These are phyloP conservation scores for Sphaerophoria taeniata DNA, from an alignment of 2,888 invertebrate genomes.

Conservation along the genomic window DNA sequence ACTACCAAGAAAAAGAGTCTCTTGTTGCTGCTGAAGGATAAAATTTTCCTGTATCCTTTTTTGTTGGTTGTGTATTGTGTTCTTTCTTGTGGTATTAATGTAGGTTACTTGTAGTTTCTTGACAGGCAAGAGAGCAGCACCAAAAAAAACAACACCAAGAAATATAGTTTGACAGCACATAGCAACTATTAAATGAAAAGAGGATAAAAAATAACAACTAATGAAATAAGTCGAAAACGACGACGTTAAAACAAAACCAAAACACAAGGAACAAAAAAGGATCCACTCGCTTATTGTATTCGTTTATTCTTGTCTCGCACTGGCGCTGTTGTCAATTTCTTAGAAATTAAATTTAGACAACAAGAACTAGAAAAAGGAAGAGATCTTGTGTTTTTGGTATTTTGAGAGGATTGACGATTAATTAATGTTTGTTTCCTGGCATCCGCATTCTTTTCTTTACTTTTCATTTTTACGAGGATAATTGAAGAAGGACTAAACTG, in stretches of 20 bases:
- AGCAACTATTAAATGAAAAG: conserved; percentile 7
- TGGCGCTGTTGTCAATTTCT: conserved; percentile 18
- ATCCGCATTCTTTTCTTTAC: neutral
- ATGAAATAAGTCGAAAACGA: conserved; percentile 19
- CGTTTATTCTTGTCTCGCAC: conserved; percentile 11
- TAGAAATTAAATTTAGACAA: conserved; percentile 15
- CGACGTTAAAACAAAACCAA: too few species aligned
- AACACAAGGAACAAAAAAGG: neutral
- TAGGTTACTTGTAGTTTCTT: conserved; percentile 25
- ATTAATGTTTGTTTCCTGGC: conserved; percentile 23
- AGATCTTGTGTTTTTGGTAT: neutral
- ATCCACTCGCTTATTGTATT: conserved; percentile 4
- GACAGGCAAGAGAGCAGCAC: conserved; percentile 1
- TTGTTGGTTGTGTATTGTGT: neutral
- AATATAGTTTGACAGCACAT: conserved; percentile 10
- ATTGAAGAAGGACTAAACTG: neutral
- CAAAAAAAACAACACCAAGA: neutral
- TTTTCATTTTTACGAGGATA: conserved; percentile 3
- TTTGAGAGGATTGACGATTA: neutral
- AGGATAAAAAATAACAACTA: neutral
- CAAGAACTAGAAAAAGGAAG: neutral
- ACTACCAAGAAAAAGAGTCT: neutral
- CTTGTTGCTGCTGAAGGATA: conserved; percentile 20
- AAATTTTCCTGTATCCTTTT: neutral
- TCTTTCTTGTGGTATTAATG: neutral